Evolutionary conservation across 2,113 vertebrate genomes (phyloP), one percentile per base, ranked within the genome.

Genomic region (Tachysurus vachellii): DNA sequence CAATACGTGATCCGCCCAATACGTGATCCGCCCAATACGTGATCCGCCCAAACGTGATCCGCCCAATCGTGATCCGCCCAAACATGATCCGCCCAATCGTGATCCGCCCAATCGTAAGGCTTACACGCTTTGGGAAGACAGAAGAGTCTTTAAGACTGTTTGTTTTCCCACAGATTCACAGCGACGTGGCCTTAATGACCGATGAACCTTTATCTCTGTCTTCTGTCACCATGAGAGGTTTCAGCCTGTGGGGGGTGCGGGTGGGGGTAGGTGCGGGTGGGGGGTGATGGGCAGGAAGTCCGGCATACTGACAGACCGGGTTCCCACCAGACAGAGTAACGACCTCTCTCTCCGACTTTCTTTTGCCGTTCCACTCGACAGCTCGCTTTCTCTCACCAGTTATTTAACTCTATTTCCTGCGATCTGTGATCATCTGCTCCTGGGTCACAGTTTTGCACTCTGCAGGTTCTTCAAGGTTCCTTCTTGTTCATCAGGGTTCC

Each of bases 161-260:
- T 86, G 59, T 82, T 53, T 87, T 82, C 79, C 85, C 66, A 61
- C 66, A 87, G 79, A 82, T 26, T 50, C 12, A 53, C 54, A 61
- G 80, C 0, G 31, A 71, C 23, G 10, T 61, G 19, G 54, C 31
- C 31, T 47, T 53, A 13, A 23, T 10, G 4, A 17, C n/a, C 57
- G 8, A 23, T 50, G 59, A 85, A 50, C 84, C 53, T 61, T 80
- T 2, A 56, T 76, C 50, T 36, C 62, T 62, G 31, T 57, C 77
- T 80, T 50, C 66, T 1, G 17, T 31, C 44, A 44, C 54, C 6
- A 10, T 0, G 9, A 61, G 14, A 9, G 54, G 42, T 2, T 19
- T 26, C 16, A 17, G 61, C 1, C 7, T 17, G 7, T 23, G 13
- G 28, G 16, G 9, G 13, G 64, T 47, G 13, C 11, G 23, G 75